Conservation (phyloP, 2,797 vertebrate species). For the Acipenser transmontanus region DNA sequence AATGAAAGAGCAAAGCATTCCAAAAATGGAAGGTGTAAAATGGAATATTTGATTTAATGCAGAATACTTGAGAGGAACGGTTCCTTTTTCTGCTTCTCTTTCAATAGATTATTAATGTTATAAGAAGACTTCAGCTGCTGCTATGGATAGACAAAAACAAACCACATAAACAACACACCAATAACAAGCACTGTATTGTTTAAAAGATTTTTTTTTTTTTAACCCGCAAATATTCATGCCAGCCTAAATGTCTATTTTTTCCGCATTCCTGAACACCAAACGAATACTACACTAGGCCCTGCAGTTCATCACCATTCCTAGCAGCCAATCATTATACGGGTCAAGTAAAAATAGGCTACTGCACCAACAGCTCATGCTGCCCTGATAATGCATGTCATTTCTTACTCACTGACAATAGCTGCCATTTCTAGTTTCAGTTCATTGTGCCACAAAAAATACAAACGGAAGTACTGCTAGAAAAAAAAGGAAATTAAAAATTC, state of each 20-base stretch:
- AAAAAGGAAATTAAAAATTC: not conserved
- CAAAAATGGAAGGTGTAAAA: too few relatives aligned
- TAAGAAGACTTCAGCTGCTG: too few relatives aligned
- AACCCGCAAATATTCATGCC: not conserved
- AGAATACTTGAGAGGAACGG: too few relatives aligned
- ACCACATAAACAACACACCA: not conserved
- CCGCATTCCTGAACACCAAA: not conserved
- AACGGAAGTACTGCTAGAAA: not conserved
- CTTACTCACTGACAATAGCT: slow-evolving; percentile 46
- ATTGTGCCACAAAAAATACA: not conserved
- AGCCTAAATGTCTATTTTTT: not conserved
- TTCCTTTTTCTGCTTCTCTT: too few relatives aligned
- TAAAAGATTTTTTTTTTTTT: not conserved
- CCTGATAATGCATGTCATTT: slow-evolving; percentile 49
- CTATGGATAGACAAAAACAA: not conserved
- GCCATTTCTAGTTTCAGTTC: slow-evolving; percentile 38
- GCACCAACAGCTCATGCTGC: slow-evolving; percentile 44
- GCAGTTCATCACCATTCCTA: slow-evolving; percentile 44
- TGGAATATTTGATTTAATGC: too few relatives aligned
- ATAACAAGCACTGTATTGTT: not conserved
- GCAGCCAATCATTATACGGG: slow-evolving; percentile 43
- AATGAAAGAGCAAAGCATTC: not conserved
- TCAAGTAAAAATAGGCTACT: slow-evolving; percentile 43
- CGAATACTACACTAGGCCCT: slow-evolving; percentile 6
- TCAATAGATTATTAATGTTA: too few relatives aligned